Evolutionary conservation across 1,140 invertebrate species (phyloP).

Genomic region (Drosophila bifasciata): DNA sequence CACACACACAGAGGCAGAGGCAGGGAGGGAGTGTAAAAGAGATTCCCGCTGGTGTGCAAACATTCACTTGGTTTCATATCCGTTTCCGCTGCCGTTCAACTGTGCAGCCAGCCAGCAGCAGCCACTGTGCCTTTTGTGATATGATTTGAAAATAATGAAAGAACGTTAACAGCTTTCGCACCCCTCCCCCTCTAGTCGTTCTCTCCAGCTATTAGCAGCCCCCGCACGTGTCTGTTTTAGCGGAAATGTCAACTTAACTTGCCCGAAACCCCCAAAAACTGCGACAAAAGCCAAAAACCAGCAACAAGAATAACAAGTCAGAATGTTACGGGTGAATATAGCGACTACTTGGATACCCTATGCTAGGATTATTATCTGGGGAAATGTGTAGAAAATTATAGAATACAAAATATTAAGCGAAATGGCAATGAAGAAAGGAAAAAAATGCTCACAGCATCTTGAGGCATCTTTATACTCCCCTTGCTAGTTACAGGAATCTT

Average conservation of each 20-base stretch:
- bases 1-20: not conserved
- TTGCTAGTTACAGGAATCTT: too few relatives aligned
- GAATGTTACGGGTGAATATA: too few relatives aligned
- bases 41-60: constrained; percentile 45
- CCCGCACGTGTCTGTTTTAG: constrained; percentile 31
- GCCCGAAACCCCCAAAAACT: constrained; percentile 40
- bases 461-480: too few relatives aligned
- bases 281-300: constrained; percentile 38
- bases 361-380: too few relatives aligned
- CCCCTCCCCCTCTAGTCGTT: not conserved
- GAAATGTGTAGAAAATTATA: too few relatives aligned
- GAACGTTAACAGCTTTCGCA: constrained; percentile 47
- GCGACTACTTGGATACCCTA: not conserved
- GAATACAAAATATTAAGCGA: too few relatives aligned
- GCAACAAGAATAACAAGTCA: constrained; percentile 4
- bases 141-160: constrained; percentile 83
- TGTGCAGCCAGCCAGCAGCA: not conserved
- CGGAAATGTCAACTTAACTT: constrained; percentile 81
- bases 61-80: constrained; percentile 72
- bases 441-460: too few relatives aligned
- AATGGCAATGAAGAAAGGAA: too few relatives aligned
- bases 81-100: constrained; percentile 59
- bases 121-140: constrained; percentile 53
- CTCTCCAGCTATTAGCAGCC: constrained; percentile 35
- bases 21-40: not conserved